Evolutionary conservation across 2,113 vertebrate species (phyloP), one percentile per base, ranked within the genome.

Genomic region (Hippopotamus amphibius): DNA sequence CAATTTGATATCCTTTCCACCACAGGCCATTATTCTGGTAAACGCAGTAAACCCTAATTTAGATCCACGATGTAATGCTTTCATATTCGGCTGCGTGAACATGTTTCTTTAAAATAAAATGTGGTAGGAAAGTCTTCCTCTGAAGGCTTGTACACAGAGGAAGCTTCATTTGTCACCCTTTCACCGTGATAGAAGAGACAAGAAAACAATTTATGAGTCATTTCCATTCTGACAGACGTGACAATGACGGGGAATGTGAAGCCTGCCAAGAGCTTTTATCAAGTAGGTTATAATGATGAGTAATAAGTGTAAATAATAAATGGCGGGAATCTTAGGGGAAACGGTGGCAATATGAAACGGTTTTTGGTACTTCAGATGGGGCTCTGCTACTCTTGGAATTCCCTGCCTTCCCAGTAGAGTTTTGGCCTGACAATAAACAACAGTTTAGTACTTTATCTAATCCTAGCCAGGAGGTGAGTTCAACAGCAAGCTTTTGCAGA

Each of bases 371-470:
- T 99, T 99, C 98, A 99, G 99, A 99, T 99, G 98, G 99, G 98
- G 98, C 98, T 98, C 98, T 98, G 99, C 98, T 98, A 98, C 98
- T 98, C 99, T 97, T 98, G 99, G 99, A 99, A 99, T 99, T 99
- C 99, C 99, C 99, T 98, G 98, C 98, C 99, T 99, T 99, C 99
- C 99, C 99, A 99, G 99, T 99, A 99, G 99, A 99, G 98, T 99
- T 99, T 99, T 99, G 99, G 99, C 99, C 99, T 99, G 99, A 99
- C 99, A 99, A 99, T 99, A 99, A 99, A 99, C 99, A 99, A 99
- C 99, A 99, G 99, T 99, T 99, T 99, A 99, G 99, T 99, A 99
- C 99, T 99, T 99, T 99, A 99, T 99, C 99, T 99, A 99, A 99
- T 99, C 99, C 99, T 99, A 99, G 99, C 99, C 99, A 99, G 99